Base-by-base conservation (phyloP, 2,888 invertebrate genomes). In the Pocota personata region DNA sequence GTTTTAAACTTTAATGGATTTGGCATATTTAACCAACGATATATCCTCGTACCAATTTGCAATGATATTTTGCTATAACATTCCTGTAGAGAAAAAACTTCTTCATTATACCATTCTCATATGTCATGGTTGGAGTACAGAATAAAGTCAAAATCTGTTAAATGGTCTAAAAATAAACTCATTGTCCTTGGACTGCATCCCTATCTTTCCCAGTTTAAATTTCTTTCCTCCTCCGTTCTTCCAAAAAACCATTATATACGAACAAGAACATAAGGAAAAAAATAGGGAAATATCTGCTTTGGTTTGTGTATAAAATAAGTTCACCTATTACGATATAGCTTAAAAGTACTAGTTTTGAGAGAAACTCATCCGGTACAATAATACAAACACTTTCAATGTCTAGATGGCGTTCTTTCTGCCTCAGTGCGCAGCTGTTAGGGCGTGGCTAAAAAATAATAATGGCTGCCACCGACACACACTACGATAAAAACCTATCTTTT, bases 401-500 rank as follows among this genome's bases (percentile, higher is more conserved):
- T 3, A 84, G 84, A 46, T 77, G 87, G 24, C 79, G 35, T 37
- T 24, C 1, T 3, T 19, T 8, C 7, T 12, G 1, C 10, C 14
- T 14, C 35, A 35, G 0, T 40, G 16, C 43, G 73, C 69, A 37
- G 60, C 5, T 4, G 66, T 58, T 43, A 3, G 87, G 88, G 88
- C 55, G 88, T 88, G 88, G 87, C 75, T 60, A 35, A 6, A 79
- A 87, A 87, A 75, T 46, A 75, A 87, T 82, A 64, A 88, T 88
- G 88, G 88, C 88, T 67, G 88, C 87, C 82, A 71, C 40, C 19
- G 14, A 72, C 72, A 1, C 37, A 60, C 21, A 67, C 50, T 19
- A 43, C 7, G 1, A 24, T 6, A 27, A 1, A 2, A 8, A n/a
- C 27, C 3, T 14, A 35, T 50, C 48, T 64, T 14, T 50, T 35